Evolutionary conservation across 2,113 vertebrate species (phyloP), one percentile per base, ranked within the genome.

Genomic region (Dicerorhinus sumatrensis): DNA sequence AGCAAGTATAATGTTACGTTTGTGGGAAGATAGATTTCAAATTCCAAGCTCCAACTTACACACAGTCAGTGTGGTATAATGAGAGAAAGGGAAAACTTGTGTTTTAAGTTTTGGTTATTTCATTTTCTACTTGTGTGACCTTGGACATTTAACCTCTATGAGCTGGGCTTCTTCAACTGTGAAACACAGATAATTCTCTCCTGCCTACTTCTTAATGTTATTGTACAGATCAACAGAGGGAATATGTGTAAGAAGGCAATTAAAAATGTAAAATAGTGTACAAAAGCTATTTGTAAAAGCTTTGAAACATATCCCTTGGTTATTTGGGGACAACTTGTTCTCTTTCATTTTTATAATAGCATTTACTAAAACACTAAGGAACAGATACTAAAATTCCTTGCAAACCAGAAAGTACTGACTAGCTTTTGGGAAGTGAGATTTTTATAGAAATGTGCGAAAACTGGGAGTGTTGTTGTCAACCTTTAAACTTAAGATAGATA

Each of bases 1-100:
- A 89, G 31, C 14, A 51, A 13, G 25, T 83, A 14, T 58, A 54
- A 70, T 67, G 51, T 73, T 77, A 48, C 58, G 79, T 96, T 67
- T 73, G 56, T 56, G 25, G 67, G 16, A 87, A 85, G 63, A 89
- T 83, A 25, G 18, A 46, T 94, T 90, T 92, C 69, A 92, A 23
- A 79, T 87, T 63, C 48, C 7, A 65, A 46, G 60, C 12, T 84
- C 63, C 33, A 75, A 2, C 8, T 92, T 83, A 31, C 5, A 81
- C 13, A 46, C n/a, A 48, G 62, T 54, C 31, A 85, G 2, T 85
- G 27, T 84, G 18, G 11, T 63, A 20, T 69, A 60, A 69, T 88
- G 46, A 72, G 54, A 96, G 54, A 87, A 67, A 91, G 18, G n/a
- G 69, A 75, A 96, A 80, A 92, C 27, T 21, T 90, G 12, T n/a